Base-by-base conservation (phyloP, 2,888 invertebrate genomes). In the Xylota segnis region DNA sequence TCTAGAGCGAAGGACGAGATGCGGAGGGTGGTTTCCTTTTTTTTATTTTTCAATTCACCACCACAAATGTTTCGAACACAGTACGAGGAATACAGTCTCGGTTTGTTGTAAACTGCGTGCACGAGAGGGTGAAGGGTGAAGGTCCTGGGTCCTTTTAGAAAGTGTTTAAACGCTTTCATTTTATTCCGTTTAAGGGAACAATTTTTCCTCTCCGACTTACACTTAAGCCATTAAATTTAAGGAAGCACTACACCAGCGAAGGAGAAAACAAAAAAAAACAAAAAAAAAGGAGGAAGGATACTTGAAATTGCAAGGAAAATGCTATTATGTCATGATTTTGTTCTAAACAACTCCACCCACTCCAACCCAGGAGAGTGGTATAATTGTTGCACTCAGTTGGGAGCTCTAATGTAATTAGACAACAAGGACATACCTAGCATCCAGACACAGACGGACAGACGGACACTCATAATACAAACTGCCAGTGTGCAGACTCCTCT, bases 381-480 rank as follows among this genome's bases (percentile, higher is more conserved):
- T 86, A 77, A 86, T 86, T 86, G 71, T 82, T 82, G 82, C 77
- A 82, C 76, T 82, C 76, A 72, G 82, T 68, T 56, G 82, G 72
- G 27, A 86, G 72, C 72, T 82, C 82, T 86, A 86, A 81, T 82
- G 82, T 76, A 82, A 86, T 86, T 86, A 86, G 82, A 86, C 76
- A 82, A 82, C 72, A 82, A 82, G 77, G 82, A 86, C 76, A 77
- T 54, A 61, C 66, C n/a, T n/a, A n/a, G n/a, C 61, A 45, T 50
- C 63, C 63, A 63, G 68, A 71, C 58, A 77, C 50, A 32, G 58
- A 77, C 29, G 43, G 70, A 63, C 58, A 56, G 52, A 27, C 63
- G 56, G 32, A 66, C 68, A 61, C 50, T 47, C 52, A 71, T 56
- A 43, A 72, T 32, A 63, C 29, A 66, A 47, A 43, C 23, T n/a